Conservation (phyloP, 2,888 invertebrate genomes). For the Mactromeris polynyma region DNA sequence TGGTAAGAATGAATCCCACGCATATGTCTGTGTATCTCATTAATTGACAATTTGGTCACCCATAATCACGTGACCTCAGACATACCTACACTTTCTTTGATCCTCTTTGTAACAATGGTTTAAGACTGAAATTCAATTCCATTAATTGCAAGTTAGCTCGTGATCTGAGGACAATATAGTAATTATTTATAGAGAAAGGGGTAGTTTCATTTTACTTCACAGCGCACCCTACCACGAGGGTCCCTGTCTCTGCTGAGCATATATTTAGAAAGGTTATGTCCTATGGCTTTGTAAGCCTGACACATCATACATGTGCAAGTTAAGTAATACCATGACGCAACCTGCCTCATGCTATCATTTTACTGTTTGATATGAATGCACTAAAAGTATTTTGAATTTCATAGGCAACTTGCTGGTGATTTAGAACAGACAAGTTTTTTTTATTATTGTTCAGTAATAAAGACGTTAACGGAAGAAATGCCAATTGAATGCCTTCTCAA, state of each 20-base stretch:
- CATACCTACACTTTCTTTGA: slow-evolving; percentile 44
- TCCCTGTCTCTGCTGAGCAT: slow-evolving; percentile 13
- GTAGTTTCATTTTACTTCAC: slow-evolving; percentile 45
- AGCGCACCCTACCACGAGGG: slow-evolving; percentile 27
- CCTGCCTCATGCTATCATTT: not conserved
- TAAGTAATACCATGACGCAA: not conserved
- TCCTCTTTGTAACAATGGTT: slow-evolving; percentile 46
- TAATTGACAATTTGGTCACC: slow-evolving; percentile 27
- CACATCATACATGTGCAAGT: slow-evolving; percentile 3
- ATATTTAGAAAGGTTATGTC: slow-evolving; percentile 19
- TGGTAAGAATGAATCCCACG: slow-evolving; percentile 29
- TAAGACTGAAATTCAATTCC: slow-evolving; percentile 60
- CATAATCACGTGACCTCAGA: slow-evolving; percentile 36
- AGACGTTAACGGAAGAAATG: not conserved
- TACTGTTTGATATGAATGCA: not conserved
- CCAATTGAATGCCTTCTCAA: not conserved
- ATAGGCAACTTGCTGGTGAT: not conserved
- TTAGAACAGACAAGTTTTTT: not conserved
- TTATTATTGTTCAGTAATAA: not conserved
- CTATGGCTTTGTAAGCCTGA: not conserved
- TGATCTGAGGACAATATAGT: not conserved
- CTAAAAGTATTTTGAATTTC: not conserved
- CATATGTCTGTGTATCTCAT: slow-evolving; percentile 15
- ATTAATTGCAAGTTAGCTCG: slow-evolving; percentile 55
- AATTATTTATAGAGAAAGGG: slow-evolving; percentile 41